phyloP scores from a whole-genome alignment of 1,140 invertebrate species.

The Steinernema khuongi region DNA sequence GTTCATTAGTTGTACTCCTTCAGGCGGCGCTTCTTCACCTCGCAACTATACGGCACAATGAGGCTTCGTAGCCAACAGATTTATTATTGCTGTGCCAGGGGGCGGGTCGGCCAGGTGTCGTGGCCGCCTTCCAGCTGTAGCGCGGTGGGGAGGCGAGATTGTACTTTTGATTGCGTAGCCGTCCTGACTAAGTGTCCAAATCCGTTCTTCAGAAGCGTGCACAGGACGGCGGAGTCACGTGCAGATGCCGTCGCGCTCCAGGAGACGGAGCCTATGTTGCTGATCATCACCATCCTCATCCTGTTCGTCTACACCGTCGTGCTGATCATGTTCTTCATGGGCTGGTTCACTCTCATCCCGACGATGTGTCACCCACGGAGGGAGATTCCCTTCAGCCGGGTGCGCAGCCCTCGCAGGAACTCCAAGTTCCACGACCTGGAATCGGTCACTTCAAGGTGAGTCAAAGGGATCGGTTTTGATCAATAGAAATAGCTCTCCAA shows the following conservation, averaged over 20 bases:
- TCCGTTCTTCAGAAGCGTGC: background rate
- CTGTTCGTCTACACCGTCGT: slow-evolving; percentile 32
- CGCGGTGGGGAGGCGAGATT: no score
- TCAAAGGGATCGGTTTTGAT: background rate
- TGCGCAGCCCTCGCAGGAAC: slow-evolving; percentile 28
- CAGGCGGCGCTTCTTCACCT: no score
- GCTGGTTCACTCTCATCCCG: slow-evolving; percentile 36
- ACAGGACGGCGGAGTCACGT: background rate
- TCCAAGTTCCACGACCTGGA: slow-evolving; percentile 30
- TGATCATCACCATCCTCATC: slow-evolving; percentile 28
- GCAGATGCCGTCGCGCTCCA: background rate
- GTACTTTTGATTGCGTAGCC: no score
- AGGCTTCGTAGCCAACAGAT: no score
- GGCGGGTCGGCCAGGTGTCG: no score
- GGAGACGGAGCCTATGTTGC: slow-evolving; percentile 12
- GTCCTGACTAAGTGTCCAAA: background rate
- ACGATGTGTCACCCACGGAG: slow-evolving; percentile 31
- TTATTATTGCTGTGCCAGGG: no score
- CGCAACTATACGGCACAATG: no score
- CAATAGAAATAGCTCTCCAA: background rate
- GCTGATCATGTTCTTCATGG: slow-evolving; percentile 37
- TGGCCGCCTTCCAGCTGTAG: no score
- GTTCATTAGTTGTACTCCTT: no score
- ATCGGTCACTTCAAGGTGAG: slow-evolving; percentile 30
- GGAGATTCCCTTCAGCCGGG: slow-evolving; percentile 31